Percentiles rank a stretch among this genome's conserved stretches.
Conservation (phyloP, 2,797 vertebrate species). For the Choloepus didactylus region DNA sequence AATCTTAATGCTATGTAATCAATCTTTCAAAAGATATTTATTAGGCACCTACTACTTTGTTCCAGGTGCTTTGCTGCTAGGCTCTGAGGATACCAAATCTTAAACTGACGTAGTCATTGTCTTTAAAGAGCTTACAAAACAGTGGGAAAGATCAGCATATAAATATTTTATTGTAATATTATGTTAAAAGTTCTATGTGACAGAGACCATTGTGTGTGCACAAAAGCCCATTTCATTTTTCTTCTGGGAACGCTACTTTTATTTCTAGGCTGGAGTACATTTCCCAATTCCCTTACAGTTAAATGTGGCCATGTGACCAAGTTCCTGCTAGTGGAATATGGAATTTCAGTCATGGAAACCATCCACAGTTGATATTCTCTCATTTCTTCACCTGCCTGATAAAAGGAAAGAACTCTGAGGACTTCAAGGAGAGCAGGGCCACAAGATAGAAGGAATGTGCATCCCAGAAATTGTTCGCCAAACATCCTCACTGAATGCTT, state of each 20-base stretch:
- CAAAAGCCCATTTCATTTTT: neutral
- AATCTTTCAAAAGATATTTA: conserved; percentile 44
- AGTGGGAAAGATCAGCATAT: neutral
- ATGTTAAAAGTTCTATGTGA: neutral
- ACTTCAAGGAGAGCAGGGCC: neutral
- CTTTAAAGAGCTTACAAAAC: neutral
- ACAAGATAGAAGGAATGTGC: neutral
- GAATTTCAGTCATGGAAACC: neutral
- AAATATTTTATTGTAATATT: conserved; percentile 47
- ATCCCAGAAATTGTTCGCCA: neutral
- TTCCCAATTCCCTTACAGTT: neutral
- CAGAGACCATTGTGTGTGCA: neutral
- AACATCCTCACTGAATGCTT: neutral
- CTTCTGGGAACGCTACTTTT: neutral
- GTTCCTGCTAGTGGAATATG: neutral
- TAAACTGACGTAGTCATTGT: neutral
- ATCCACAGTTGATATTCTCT: neutral
- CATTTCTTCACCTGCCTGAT: neutral
- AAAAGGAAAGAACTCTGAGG: neutral
- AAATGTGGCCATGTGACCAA: neutral
- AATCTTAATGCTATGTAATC: neutral
- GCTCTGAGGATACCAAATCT: neutral
- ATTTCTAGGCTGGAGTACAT: neutral
- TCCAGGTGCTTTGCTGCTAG: neutral
- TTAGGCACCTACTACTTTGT: neutral